A percentile compares a stretch with the other conserved stretches of the same genome.
Conservation (phyloP, 2,797 vertebrate species). For the Acropternis orthonyx region DNA sequence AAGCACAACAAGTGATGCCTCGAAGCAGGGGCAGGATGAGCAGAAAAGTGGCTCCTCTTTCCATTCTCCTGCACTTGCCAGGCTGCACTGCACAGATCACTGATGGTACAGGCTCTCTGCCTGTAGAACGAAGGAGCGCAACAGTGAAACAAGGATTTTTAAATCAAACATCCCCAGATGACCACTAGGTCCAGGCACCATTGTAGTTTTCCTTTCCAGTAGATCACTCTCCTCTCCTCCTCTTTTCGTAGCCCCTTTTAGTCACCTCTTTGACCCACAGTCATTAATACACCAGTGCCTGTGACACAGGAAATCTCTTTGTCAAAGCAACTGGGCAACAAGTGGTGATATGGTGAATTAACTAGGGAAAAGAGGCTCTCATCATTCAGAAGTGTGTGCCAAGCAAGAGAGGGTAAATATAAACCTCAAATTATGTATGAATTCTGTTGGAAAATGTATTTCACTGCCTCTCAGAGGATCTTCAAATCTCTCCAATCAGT, state of each 20-base stretch:
- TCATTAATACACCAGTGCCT: not conserved
- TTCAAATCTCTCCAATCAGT: not conserved
- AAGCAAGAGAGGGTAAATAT: not conserved
- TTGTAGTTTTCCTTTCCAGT: not conserved
- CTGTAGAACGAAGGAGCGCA: not conserved
- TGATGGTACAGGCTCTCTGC: not conserved
- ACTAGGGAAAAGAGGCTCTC: not conserved
- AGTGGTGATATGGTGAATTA: not conserved
- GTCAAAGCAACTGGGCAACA: not conserved
- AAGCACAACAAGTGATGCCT: not conserved
- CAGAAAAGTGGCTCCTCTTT: not conserved
- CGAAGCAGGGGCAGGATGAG: not conserved
- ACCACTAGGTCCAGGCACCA: not conserved
- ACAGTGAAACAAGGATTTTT: not conserved
- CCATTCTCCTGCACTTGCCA: not conserved
- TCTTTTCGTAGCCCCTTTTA: not conserved
- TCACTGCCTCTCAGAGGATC: not conserved
- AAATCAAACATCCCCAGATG: accelerated
- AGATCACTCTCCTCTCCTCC: not conserved
- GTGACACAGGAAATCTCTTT: not conserved
- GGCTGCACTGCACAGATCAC: not conserved
- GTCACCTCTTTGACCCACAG: not conserved
- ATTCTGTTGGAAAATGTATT: not conserved
- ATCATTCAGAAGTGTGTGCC: not conserved
- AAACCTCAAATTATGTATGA: not conserved